Base-by-base conservation (phyloP, 2,888 invertebrate genomes). In the Tinea pellionella region DNA sequence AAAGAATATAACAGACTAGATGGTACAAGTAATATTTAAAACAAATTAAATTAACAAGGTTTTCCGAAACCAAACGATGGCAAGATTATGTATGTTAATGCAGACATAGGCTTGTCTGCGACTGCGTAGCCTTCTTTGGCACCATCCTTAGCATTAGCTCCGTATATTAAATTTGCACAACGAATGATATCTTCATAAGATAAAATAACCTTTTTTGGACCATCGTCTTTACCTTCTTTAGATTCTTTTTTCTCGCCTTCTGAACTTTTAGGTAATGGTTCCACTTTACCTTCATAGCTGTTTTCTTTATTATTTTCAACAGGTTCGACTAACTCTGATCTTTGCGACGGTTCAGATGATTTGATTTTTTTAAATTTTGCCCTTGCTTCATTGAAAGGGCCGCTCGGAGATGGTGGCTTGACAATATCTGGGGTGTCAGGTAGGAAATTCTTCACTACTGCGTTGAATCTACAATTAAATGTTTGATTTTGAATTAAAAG, bases 41-140 rank as follows among this genome's bases (percentile, higher is more conserved):
- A 53, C 18, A 18, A 24, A 9, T 2, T 53, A n/a, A 55, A 41
- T 71, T 74, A 74, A 67, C 77, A 75, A 32, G 74, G 70, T 63
- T 72, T 69, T 66, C 73, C 41, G 8, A 13, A 19, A 29, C 41
- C 53, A 15, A 53, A 30, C 71, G 67, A 65, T 11, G 76, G 74
- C 11, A 85, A 66, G 12, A 87, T 64, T 56, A 87, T 74, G 63
- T 85, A 86, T 0, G 83, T 78, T 9, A 85, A 66, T 0, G 85
- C 78, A 9, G 85, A 81, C 42, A 66, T 56, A 13, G 66, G 65
- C 64, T 59, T 64, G 67, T 43, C 16, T 9, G 65, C 63, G 7
- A 61, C 62, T 15, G 66, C 67, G 18, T 13, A 15, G 11, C 19
- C 42, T 12, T 18, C 18, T 58, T 57, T 47, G 30, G 29, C 41